phyloP scores from a whole-genome alignment of 2,797 vertebrate genomes.

The Gorsachius magnificus region DNA sequence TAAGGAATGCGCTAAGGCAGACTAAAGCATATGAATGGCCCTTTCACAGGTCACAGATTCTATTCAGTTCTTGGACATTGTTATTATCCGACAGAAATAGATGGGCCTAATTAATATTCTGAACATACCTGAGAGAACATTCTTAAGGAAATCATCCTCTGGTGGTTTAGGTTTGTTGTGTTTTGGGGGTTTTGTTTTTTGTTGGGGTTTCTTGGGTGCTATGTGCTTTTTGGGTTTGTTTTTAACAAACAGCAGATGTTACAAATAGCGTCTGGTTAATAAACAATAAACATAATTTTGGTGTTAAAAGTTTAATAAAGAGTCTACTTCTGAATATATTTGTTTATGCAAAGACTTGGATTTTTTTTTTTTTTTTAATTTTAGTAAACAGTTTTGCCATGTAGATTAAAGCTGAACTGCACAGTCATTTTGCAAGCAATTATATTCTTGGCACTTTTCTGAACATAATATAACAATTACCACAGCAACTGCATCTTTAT shows the following conservation, averaged over 20 bases:
- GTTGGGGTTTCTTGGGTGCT: slow-evolving; percentile 38
- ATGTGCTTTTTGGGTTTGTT: background rate
- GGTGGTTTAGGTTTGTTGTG: slow-evolving; percentile 71
- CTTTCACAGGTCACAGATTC: slow-evolving; percentile 98
- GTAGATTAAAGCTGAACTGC: slow-evolving; percentile 70
- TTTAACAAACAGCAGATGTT: slow-evolving; percentile 60
- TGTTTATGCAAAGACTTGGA: slow-evolving; percentile 55
- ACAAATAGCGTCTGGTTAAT: slow-evolving; percentile 62
- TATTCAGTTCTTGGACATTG: slow-evolving; percentile 92
- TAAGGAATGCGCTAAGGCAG: slow-evolving; percentile 90
- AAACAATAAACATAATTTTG: slow-evolving; percentile 50
- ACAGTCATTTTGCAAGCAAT: slow-evolving; percentile 66
- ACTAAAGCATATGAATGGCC: slow-evolving; percentile 92
- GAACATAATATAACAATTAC: slow-evolving; percentile 64
- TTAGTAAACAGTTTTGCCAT: slow-evolving; percentile 44
- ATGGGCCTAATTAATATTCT: slow-evolving; percentile 99
- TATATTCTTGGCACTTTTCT: slow-evolving; percentile 70
- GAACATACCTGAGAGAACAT: slow-evolving; percentile 89
- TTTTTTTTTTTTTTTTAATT: slow-evolving; percentile 21
- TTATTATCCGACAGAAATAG: slow-evolving; percentile 95
- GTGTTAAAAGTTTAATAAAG: slow-evolving; percentile 68
- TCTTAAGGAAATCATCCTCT: slow-evolving; percentile 89
- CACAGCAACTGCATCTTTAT: slow-evolving; percentile 63
- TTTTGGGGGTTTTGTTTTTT: slow-evolving; percentile 9
- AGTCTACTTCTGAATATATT: slow-evolving; percentile 33